Evolutionary conservation across 2,113 vertebrate species (phyloP).

Genomic region (Martes martes): DNA sequence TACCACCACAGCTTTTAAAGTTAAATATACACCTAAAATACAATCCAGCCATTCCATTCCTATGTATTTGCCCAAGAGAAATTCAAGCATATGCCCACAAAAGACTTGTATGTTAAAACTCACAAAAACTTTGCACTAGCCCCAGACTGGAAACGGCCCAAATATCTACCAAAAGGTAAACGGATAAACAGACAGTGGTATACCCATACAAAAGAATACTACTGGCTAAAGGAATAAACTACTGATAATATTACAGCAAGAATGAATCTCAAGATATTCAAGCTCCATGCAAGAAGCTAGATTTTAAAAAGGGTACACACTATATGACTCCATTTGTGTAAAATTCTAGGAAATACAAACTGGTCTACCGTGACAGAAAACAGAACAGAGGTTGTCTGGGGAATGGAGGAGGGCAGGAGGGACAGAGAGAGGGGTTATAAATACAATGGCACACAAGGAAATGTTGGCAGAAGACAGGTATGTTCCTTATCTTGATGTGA

Average conservation of each 20-base stretch:
- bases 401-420: not conserved
- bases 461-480: not conserved
- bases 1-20: not conserved
- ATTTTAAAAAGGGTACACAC: not conserved
- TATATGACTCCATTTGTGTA: not conserved
- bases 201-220: not conserved
- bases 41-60: not conserved
- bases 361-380: not conserved
- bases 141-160: not conserved
- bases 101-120: not conserved
- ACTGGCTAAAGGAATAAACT: not conserved
- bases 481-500: not conserved
- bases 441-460: not conserved
- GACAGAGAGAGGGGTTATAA: not conserved
- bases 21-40: not conserved
- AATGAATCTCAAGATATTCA: not conserved
- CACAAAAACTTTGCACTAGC: not conserved
- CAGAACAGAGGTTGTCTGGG: not conserved
- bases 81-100: not conserved
- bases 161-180: not conserved
- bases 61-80: not conserved
- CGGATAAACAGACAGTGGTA: not conserved
- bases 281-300: not conserved
- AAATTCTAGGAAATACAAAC: constrained; percentile 21
- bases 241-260: not conserved